Conservation (phyloP, 2,888 invertebrate genomes). For the Desoria tigrina region DNA sequence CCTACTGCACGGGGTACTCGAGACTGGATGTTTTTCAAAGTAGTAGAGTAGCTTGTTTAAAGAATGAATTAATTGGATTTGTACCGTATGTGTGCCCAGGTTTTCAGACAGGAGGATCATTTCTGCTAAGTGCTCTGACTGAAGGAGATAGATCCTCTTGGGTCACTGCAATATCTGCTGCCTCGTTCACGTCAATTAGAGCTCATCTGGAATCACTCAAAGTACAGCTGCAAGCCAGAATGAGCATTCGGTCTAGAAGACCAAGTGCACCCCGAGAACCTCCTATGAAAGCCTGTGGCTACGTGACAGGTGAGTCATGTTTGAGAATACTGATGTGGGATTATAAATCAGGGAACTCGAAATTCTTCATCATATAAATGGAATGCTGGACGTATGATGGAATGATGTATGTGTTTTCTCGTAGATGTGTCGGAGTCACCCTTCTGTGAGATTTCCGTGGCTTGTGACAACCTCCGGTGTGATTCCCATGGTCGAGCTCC, state of each 20-base stretch:
- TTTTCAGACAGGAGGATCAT: slow-evolving; percentile 63
- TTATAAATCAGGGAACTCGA: too few relatives aligned
- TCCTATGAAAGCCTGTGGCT: slow-evolving; percentile 43
- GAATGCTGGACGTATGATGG: too few relatives aligned
- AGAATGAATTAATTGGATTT: too few relatives aligned
- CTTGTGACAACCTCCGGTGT: slow-evolving; percentile 86
- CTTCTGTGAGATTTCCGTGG: slow-evolving; percentile 79
- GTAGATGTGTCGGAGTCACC: slow-evolving; percentile 81
- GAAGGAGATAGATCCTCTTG: slow-evolving; percentile 81
- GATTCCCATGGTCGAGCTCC: slow-evolving; percentile 83
- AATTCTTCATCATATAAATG: not conserved
- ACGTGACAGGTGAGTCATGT: slow-evolving; percentile 47
- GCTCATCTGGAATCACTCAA: slow-evolving; percentile 65
- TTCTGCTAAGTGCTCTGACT: slow-evolving; percentile 76
- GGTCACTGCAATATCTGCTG: slow-evolving; percentile 72
- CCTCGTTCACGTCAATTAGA: slow-evolving; percentile 80
- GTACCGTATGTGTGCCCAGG: slow-evolving; percentile 19
- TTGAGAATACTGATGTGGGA: too few relatives aligned
- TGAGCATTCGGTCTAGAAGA: not conserved
- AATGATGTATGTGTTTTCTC: too few relatives aligned
- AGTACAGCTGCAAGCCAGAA: slow-evolving; percentile 55
- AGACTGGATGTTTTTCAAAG: too few relatives aligned
- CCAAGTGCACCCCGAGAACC: not conserved
- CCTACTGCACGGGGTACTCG: too few relatives aligned
- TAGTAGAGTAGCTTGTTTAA: too few relatives aligned